Percentiles rank a stretch among this genome's conserved stretches.
These are phyloP conservation scores for Hecatera dysodea DNA, from an alignment of 2,888 invertebrate genomes.

Conservation along the genomic window DNA sequence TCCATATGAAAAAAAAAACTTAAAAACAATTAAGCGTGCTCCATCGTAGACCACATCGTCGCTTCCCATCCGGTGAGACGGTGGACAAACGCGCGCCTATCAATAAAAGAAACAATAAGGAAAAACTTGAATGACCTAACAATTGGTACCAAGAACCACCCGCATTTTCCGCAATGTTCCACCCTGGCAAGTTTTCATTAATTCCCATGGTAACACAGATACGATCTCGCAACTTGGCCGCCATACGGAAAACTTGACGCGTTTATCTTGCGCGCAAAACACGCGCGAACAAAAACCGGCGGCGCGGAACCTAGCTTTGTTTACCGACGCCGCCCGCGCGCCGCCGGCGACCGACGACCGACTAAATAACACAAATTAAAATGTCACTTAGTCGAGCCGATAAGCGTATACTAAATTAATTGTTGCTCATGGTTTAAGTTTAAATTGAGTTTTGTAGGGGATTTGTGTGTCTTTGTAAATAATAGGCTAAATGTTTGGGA, in stretches of 20 bases:
- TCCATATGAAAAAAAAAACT: not conserved
- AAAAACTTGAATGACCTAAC: no score
- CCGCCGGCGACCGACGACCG: conserved; percentile 10
- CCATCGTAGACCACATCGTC: no score
- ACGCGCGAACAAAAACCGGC: conserved; percentile 53
- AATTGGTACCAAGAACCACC: no score
- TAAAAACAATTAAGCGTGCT: not conserved
- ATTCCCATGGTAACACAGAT: conserved; percentile 34
- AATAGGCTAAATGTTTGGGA: conserved; percentile 14
- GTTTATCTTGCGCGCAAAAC: conserved; percentile 60
- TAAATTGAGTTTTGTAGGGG: conserved; percentile 50
- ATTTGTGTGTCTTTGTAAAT: conserved; percentile 31
- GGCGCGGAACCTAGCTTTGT: conserved; percentile 47
- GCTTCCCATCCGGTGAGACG: no score
- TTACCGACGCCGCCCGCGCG: conserved; percentile 27
- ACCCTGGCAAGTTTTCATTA: conserved; percentile 25
- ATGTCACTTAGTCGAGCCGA: conserved; percentile 58
- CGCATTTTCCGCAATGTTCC: conserved; percentile 12
- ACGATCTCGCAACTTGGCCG: conserved; percentile 43
- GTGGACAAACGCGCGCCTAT: no score
- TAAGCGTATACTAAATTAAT: conserved; percentile 56
- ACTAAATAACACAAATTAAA: conserved; percentile 63
- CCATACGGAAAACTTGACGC: conserved; percentile 46
- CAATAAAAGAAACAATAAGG: not conserved
- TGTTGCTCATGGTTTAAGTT: conserved; percentile 51